phyloP scores from a whole-genome alignment of 2,797 vertebrate species.

The Vipera latastei region DNA sequence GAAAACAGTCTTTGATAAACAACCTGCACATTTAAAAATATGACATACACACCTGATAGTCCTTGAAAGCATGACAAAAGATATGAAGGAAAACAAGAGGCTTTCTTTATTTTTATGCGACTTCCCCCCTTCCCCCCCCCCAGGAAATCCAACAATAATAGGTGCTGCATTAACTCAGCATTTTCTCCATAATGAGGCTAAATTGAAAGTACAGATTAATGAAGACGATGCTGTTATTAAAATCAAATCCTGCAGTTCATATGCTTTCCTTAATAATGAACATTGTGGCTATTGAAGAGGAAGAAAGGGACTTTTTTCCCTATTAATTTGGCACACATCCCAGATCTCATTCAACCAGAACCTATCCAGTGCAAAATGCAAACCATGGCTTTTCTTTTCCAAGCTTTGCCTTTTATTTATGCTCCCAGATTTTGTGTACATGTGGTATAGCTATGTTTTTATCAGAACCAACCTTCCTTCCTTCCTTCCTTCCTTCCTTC shows the following conservation, averaged over 20 bases:
- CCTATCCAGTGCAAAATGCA: slow-evolving; percentile 86
- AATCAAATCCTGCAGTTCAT: slow-evolving; percentile 89
- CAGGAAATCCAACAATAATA: slow-evolving; percentile 75
- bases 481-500: slow-evolving; percentile 27
- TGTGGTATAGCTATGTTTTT: slow-evolving; percentile 46
- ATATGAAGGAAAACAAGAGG: slow-evolving; percentile 61
- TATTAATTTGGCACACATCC: slow-evolving; percentile 94
- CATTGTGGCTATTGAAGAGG: slow-evolving; percentile 85
- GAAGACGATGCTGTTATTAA: slow-evolving; percentile 93
- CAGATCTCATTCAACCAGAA: slow-evolving; percentile 97
- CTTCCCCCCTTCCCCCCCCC: slow-evolving; percentile 33
- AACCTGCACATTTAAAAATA: slow-evolving; percentile 67
- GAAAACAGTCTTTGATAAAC: slow-evolving; percentile 69
- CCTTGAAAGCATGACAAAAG: slow-evolving; percentile 74
- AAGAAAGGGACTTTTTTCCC: slow-evolving; percentile 81
- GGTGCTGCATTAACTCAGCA: slow-evolving; percentile 75
- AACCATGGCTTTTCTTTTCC: slow-evolving; percentile 84
- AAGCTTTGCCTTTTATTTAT: slow-evolving; percentile 42
- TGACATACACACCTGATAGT: slow-evolving; percentile 80
- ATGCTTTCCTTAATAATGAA: slow-evolving; percentile 90
- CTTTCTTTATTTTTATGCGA: background rate
- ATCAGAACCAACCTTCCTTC: background rate
- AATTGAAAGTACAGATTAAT: slow-evolving; percentile 82
- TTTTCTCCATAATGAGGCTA: slow-evolving; percentile 81
- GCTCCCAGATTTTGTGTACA: background rate